Base-by-base conservation (phyloP, 1,140 invertebrate species). In the Monomorium pharaonis region DNA sequence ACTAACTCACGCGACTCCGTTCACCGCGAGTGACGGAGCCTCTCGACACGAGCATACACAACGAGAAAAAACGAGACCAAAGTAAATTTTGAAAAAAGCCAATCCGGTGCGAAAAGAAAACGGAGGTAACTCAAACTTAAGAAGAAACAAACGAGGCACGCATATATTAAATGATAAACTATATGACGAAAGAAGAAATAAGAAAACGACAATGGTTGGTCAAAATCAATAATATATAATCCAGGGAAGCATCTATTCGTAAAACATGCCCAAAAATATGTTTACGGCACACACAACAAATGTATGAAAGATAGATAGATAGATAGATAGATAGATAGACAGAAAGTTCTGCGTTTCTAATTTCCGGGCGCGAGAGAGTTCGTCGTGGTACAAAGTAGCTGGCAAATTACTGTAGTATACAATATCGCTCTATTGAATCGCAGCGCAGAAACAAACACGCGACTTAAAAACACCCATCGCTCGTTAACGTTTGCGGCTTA, bases 221-320 rank as follows among this genome's bases (percentile, higher is more conserved):
- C 42, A 80, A 88, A 72, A 89, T 56, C 49, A 88, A 60, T 24
- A 76, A 86, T 62, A 77, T 84, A 56, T 74, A 54, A 60, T 72
- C 84, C 85, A 92, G 93, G 94, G 92, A 95, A 95, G 94, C 94
- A 93, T 93, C 94, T 94, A 94, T 92, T 94, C 91, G 92, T 81
- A 90, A 95, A 94, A 92, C 94, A 95, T 95, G 94, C 94, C 94
- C 92, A 94, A 94, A 94, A 95, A 94, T 88, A 91, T 93, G 91
- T 89, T 94, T 94, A 93, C 91, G 94, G 94, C 93, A 94, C 92
- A 92, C 93, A 94, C 92, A 90, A 92, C 67, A 83, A 83, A 83
- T 83, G 78, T 83, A 83, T 83, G 67, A 83, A 49, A 81, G 76
- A 78, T 65, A 78, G 74, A 77, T 49, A 83, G 67, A 83, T 21